Evolutionary conservation across 2,113 vertebrate species (phyloP).

Genomic region (Pedionomus torquatus): DNA sequence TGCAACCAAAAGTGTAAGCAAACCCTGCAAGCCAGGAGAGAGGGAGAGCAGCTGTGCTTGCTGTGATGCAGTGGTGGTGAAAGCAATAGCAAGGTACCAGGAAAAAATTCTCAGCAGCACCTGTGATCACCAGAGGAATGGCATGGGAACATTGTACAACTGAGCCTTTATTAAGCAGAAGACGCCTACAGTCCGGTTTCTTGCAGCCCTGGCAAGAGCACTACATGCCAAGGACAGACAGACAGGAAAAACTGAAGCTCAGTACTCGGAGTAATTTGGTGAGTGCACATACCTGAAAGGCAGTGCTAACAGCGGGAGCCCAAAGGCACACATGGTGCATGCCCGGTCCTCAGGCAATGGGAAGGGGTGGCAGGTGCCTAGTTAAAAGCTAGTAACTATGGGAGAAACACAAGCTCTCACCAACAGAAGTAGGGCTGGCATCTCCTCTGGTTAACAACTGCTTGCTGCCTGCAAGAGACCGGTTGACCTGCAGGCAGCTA

Average conservation of each 20-base stretch:
- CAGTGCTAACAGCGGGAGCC: not conserved
- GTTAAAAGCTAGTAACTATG: not conserved
- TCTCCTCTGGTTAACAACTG: not conserved
- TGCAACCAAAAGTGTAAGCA: not conserved
- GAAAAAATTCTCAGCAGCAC: not conserved
- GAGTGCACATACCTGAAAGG: not conserved
- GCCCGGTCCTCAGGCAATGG: not conserved
- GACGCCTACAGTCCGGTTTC: not conserved
- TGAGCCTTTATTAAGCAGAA: not conserved
- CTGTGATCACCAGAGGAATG: accelerated
- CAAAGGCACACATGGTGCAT: accelerated
- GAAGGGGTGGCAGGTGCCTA: not conserved
- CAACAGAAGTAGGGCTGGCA: not conserved
- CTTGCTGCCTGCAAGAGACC: accelerated
- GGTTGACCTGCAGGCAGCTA: not conserved
- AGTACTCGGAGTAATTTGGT: not conserved
- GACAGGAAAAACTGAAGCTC: not conserved
- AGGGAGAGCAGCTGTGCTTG: not conserved
- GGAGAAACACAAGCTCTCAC: not conserved
- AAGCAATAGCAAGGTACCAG: not conserved
- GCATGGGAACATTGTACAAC: not conserved
- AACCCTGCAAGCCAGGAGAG: not conserved
- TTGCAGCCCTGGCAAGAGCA: not conserved
- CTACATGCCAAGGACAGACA: not conserved
- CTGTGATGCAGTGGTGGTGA: not conserved